Conservation (phyloP, 2,888 invertebrate species). For the Microplitis manilae region DNA sequence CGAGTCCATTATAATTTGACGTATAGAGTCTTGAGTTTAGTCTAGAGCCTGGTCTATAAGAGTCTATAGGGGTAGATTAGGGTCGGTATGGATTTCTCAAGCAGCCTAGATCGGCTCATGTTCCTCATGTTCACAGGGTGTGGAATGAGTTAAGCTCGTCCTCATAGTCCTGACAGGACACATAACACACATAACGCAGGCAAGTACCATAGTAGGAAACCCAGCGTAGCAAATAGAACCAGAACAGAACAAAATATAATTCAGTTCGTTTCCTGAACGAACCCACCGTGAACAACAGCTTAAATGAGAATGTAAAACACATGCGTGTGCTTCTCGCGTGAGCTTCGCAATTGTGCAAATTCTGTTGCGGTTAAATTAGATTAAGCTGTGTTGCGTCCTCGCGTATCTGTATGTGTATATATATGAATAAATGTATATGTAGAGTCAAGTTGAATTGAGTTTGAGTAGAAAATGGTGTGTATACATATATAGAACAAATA, state of each 20-base stretch:
- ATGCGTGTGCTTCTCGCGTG: slow-evolving; percentile 9
- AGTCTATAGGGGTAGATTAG: neutral
- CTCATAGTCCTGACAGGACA: neutral
- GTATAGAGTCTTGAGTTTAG: neutral
- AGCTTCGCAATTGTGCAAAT: slow-evolving; percentile 50
- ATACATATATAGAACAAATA: neutral
- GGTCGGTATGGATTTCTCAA: neutral
- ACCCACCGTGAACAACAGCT: slow-evolving; percentile 35
- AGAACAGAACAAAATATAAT: neutral
- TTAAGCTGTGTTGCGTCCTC: slow-evolving; percentile 52
- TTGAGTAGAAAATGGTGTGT: neutral
- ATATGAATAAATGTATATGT: neutral
- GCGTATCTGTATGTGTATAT: slow-evolving; percentile 13
- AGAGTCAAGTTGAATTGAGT: neutral
- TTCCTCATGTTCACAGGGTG: neutral
- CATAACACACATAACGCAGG: neutral
- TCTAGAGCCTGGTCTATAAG: neutral
- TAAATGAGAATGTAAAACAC: slow-evolving; percentile 23
- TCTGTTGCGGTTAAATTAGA: slow-evolving; percentile 58
- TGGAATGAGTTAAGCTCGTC: neutral
- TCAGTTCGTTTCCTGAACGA: slow-evolving; percentile 26
- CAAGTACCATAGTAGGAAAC: neutral
- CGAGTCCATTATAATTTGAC: neutral
- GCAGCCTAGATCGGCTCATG: neutral
- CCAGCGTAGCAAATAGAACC: neutral